Evolutionary conservation across 92 coral and sea anemone genomes (phyloP).

Genomic region (Metridium senile): DNA sequence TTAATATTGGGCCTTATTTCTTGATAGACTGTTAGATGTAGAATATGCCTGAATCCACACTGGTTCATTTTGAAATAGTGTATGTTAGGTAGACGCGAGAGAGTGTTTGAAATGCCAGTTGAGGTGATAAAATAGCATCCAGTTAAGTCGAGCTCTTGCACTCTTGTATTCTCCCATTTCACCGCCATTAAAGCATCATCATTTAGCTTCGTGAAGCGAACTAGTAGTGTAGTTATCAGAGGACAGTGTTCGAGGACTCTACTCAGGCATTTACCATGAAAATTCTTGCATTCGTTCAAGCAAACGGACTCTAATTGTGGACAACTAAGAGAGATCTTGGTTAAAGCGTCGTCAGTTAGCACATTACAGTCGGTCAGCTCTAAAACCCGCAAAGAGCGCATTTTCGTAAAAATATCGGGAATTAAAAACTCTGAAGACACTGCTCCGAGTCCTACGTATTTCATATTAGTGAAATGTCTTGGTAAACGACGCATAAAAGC

Average conservation of each 20-base stretch:
- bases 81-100: constrained; percentile 83
- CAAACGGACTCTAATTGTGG: constrained; percentile 96
- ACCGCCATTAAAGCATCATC: constrained; percentile 90
- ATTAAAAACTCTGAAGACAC: constrained; percentile 88
- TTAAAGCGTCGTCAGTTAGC: constrained; percentile 86
- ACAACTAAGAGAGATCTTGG: constrained; percentile 86
- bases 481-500: constrained; percentile 95
- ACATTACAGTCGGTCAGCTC: constrained; percentile 96
- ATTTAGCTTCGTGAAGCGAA: constrained; percentile 91
- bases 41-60: constrained; percentile 96
- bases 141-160: constrained; percentile 94
- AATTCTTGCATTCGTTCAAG: constrained; percentile 97
- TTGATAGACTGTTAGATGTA: constrained; percentile 91
- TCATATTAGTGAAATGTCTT: constrained; percentile 96
- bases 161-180: constrained; percentile 83
- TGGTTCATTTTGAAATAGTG: constrained; percentile 99
- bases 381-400: constrained; percentile 87
- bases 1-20: constrained; percentile 84
- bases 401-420: constrained; percentile 91
- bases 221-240: constrained; percentile 79
- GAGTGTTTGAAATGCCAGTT: constrained; percentile 88
- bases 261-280: constrained; percentile 80
- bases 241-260: constrained; percentile 82
- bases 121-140: constrained; percentile 98
- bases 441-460: constrained; percentile 90